phyloP scores from a whole-genome alignment of 2,888 invertebrate genomes.

The Xestia xanthographa region DNA sequence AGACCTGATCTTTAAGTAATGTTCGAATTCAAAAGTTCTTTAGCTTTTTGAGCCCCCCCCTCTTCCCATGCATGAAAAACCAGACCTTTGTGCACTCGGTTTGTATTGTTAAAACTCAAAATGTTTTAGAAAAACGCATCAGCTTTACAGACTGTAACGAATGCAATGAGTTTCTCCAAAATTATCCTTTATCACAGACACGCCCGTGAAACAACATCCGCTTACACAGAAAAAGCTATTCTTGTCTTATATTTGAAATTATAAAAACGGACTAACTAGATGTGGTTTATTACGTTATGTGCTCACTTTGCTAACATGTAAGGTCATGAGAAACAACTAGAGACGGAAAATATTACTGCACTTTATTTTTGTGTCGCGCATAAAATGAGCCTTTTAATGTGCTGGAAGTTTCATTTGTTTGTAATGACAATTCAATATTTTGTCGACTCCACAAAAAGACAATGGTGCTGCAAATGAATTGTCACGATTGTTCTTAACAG shows the following conservation, averaged over 20 bases:
- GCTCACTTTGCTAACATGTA: slow-evolving; percentile 39
- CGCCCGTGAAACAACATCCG: not conserved
- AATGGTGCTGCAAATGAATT: slow-evolving; percentile 52
- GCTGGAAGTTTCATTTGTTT: slow-evolving; percentile 44
- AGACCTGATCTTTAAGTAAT: not conserved
- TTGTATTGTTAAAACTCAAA: not conserved
- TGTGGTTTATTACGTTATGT: slow-evolving; percentile 46
- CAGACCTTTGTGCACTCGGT: no score
- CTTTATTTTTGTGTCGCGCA: slow-evolving; percentile 42
- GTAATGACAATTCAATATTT: slow-evolving; percentile 47
- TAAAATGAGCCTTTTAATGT: slow-evolving; percentile 46
- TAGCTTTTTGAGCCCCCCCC: not conserved
- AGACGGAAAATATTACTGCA: slow-evolving; percentile 41
- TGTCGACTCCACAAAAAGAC: slow-evolving; percentile 50
- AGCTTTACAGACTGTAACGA: not conserved
- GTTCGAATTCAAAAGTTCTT: not conserved
- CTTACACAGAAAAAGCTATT: not conserved
- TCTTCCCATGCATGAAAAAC: not conserved
- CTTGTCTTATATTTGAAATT: slow-evolving; percentile 11
- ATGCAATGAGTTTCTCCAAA: not conserved
- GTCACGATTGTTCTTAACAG: slow-evolving; percentile 56
- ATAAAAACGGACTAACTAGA: slow-evolving; percentile 33
- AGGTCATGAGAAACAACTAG: slow-evolving; percentile 60
- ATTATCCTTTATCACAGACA: not conserved
- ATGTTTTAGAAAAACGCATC: not conserved